A percentile compares a stretch with the other conserved stretches of the same genome.
Conservation (phyloP, 2,888 invertebrate genomes). For the Notodonta dromedarius region DNA sequence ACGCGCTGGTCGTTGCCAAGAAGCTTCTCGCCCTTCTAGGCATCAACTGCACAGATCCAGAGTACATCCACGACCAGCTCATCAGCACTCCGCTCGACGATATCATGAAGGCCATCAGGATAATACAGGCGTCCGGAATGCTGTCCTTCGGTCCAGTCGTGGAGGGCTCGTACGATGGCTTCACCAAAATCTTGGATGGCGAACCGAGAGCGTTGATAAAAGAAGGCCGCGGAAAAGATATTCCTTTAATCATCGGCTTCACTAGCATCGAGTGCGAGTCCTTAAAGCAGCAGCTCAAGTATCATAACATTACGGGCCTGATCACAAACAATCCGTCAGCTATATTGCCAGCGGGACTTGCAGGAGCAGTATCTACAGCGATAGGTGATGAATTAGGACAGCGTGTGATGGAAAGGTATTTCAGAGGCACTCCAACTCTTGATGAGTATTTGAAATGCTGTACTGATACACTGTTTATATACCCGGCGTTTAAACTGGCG, state of each 20-base stretch:
- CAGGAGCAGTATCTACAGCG: conserved; percentile 21
- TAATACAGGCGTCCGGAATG: conserved; percentile 31
- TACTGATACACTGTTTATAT: conserved; percentile 34
- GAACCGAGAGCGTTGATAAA: conserved; percentile 43
- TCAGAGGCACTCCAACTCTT: conserved; percentile 26
- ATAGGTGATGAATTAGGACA: conserved; percentile 18
- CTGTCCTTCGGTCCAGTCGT: conserved; percentile 42
- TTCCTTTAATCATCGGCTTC: conserved; percentile 42
- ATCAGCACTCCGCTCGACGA: conserved; percentile 40
- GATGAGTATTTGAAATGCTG: conserved; percentile 27
- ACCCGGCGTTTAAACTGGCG: conserved; percentile 44
- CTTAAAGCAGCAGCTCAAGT: conserved; percentile 16
- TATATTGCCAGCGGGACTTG: conserved; percentile 32
- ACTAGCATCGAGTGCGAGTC: conserved; percentile 33
- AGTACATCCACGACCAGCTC: conserved; percentile 36
- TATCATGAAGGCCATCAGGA: conserved; percentile 43
- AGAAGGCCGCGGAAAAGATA: conserved; percentile 41
- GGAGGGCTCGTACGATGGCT: conserved; percentile 33
- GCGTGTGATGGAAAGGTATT: conserved; percentile 32
- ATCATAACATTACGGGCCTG: conserved; percentile 20
- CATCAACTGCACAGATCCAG: conserved; percentile 42
- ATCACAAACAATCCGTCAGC: conserved; percentile 44
- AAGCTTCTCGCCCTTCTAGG: conserved; percentile 64
- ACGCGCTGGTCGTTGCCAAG: conserved; percentile 28
- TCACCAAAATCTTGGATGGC: conserved; percentile 42